Evolutionary conservation across 2,113 vertebrate genomes (phyloP).

Genomic region (Phyllostomus hastatus): DNA sequence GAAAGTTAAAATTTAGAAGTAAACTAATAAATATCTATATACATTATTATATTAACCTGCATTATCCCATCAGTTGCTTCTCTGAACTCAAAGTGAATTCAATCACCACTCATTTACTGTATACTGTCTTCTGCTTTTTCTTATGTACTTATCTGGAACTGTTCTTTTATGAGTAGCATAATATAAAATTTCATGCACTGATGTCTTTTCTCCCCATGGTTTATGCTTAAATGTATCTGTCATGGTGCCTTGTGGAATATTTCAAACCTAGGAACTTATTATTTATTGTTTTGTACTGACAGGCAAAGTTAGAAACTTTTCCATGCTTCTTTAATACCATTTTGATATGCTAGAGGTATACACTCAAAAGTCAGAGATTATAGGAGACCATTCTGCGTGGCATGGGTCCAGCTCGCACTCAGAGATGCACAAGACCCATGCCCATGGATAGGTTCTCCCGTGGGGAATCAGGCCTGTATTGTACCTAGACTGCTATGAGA

Average conservation of each 20-base stretch:
- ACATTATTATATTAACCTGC: neutral
- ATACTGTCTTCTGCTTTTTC: neutral
- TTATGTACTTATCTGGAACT: neutral
- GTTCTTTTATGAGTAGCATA: neutral
- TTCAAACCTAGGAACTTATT: neutral
- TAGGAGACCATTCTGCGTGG: too few relatives aligned
- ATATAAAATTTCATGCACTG: constrained; percentile 37
- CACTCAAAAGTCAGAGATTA: neutral
- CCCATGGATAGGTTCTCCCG: too few relatives aligned
- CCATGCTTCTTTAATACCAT: neutral
- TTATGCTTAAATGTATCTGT: neutral
- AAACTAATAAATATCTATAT: constrained; percentile 13
- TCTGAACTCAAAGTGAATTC: neutral
- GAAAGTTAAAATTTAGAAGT: neutral
- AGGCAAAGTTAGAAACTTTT: neutral
- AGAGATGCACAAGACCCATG: too few relatives aligned
- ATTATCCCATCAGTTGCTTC: neutral
- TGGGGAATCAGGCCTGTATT: too few relatives aligned
- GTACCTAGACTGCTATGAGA: too few relatives aligned
- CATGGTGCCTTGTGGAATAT: neutral
- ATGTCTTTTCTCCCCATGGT: neutral
- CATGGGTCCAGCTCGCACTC: too few relatives aligned
- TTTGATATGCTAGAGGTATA: neutral
- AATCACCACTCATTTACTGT: neutral
- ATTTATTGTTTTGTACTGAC: neutral